Conservation (phyloP, 92 coral and sea anemone genomes). For the Porites cylindrica region DNA sequence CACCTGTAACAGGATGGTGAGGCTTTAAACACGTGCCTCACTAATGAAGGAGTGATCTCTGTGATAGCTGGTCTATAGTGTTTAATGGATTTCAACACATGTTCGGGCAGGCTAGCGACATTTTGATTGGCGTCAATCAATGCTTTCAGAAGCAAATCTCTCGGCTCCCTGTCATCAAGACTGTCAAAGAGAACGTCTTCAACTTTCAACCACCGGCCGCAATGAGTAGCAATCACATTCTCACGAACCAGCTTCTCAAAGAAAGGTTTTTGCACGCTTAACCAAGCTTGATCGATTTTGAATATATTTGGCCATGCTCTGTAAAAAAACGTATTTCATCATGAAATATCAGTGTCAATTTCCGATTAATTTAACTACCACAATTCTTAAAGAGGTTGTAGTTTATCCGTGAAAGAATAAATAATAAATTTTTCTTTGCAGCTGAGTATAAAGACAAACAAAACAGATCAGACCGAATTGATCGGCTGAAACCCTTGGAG, state of each 20-base stretch:
- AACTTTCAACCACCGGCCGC: slow-evolving; percentile 76
- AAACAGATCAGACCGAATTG: no score
- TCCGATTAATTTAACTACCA: not conserved
- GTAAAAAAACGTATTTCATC: not conserved
- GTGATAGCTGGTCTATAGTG: not conserved
- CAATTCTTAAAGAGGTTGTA: not conserved
- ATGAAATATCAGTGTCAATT: not conserved
- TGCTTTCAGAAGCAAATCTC: slow-evolving; percentile 16
- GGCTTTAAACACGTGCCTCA: slow-evolving; percentile 59
- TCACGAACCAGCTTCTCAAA: slow-evolving; percentile 24
- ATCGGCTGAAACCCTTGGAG: no score
- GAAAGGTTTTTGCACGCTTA: slow-evolving; percentile 33
- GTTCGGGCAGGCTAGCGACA: slow-evolving; percentile 62
- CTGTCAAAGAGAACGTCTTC: slow-evolving; percentile 52
- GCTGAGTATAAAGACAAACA: no score
- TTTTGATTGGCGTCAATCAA: slow-evolving; percentile 43
- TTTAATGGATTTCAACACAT: slow-evolving; percentile 44
- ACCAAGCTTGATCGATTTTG: slow-evolving; percentile 18
- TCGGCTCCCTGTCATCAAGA: not conserved
- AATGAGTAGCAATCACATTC: slow-evolving; percentile 53
- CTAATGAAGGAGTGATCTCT: slow-evolving; percentile 64
- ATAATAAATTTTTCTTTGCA: no score
- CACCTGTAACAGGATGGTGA: slow-evolving; percentile 28
- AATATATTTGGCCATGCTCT: slow-evolving; percentile 77
- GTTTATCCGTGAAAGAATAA: no score